phyloP scores from a whole-genome alignment of 1,140 invertebrate genomes.

The Pseudomyrmex dendroicus region DNA sequence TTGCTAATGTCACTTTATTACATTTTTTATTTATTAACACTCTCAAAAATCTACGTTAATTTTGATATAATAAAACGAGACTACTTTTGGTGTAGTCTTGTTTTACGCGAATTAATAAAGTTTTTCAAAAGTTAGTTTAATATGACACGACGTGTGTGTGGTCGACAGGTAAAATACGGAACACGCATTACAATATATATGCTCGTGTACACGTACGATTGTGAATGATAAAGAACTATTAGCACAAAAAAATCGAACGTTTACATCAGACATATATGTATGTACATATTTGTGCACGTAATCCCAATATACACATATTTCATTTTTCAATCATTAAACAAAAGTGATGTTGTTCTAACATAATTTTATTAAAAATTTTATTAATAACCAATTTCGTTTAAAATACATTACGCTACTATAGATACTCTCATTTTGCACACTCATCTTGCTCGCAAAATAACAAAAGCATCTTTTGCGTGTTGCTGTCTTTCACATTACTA shows the following conservation, averaged over 20 bases:
- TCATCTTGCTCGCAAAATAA: neutral
- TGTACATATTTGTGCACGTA: neutral
- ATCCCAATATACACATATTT: neutral
- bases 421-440: constrained; percentile 1
- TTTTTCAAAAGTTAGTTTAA: constrained; percentile 14
- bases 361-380: constrained; percentile 45
- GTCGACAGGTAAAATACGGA: constrained; percentile 19
- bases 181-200: constrained; percentile 24
- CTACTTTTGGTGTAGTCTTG: too few relatives aligned
- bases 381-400: constrained; percentile 3
- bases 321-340: constrained; percentile 52
- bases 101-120: constrained; percentile 5
- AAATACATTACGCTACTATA: neutral
- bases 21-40: neutral
- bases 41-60: neutral
- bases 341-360: constrained; percentile 32
- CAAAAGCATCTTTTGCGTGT: constrained; percentile 8
- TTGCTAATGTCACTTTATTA: neutral
- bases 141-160: neutral
- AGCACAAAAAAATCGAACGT: constrained; percentile 46
- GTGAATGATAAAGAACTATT: constrained; percentile 49
- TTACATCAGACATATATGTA: constrained; percentile 2
- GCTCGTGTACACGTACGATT: constrained; percentile 14
- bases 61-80: neutral
- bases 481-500: constrained; percentile 13